These are phyloP conservation scores for Seladonia tumulorum DNA, from an alignment of 2,888 invertebrate species.

Conservation along the genomic window DNA sequence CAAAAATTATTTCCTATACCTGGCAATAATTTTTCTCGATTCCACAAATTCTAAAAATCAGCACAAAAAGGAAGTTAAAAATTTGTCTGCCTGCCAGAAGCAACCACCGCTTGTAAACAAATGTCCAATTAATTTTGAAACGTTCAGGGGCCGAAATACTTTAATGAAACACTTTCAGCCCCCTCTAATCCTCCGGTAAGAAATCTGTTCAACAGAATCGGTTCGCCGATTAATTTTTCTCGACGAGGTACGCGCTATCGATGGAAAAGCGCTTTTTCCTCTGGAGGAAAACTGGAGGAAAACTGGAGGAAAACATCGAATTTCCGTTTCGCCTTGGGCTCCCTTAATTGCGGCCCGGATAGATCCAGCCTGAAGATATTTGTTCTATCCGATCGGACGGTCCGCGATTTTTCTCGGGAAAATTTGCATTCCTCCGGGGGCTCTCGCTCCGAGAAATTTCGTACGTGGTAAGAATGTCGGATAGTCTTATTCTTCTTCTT, in stretches of 20 bases:
- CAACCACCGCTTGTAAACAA: no score
- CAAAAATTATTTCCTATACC: no score
- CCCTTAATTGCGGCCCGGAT: neutral
- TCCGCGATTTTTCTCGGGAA: neutral
- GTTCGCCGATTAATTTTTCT: neutral
- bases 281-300: neutral
- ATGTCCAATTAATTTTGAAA: no score
- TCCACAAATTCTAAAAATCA: no score
- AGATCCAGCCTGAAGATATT: slow-evolving; percentile 17
- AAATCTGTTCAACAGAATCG: neutral
- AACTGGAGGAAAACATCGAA: slow-evolving; percentile 6
- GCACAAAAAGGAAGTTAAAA: no score
- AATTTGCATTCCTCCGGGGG: slow-evolving; percentile 7
- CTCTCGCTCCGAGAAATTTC: neutral
- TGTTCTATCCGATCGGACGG: slow-evolving; percentile 7
- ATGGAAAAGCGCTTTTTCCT: neutral
- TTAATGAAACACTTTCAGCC: no score
- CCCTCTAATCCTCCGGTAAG: no score
- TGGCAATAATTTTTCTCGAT: no score
- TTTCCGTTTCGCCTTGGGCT: neutral
- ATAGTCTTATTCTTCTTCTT: neutral
- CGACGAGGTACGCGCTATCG: neutral
- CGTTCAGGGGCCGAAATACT: no score
- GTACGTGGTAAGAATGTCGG: neutral
- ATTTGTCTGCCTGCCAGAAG: no score